phyloP scores from a whole-genome alignment of 2,113 vertebrate genomes.

The Mastomys coucha region DNA sequence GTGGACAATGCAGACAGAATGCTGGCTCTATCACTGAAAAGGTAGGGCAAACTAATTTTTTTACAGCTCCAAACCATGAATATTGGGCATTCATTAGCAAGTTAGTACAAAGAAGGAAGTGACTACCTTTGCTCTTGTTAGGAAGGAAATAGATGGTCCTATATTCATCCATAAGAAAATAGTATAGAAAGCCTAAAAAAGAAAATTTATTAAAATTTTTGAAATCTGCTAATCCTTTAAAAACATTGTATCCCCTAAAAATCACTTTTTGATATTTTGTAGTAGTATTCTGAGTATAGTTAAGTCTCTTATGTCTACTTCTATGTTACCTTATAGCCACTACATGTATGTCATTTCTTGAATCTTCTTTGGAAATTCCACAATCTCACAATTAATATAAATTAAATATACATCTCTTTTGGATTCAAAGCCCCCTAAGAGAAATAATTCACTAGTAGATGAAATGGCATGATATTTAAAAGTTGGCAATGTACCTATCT shows the following conservation, averaged over 20 bases:
- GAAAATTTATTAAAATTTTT: not conserved
- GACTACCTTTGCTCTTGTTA: not conserved
- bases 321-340: not conserved
- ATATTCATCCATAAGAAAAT: not conserved
- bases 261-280: not conserved
- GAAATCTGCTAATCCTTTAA: too few relatives aligned
- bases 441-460: not conserved
- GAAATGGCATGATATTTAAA: constrained; percentile 45
- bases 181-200: not conserved
- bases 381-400: not conserved
- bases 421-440: not conserved
- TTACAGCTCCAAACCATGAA: too few relatives aligned
- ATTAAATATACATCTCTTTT: not conserved
- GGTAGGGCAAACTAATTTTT: not conserved
- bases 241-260: not conserved
- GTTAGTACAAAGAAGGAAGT: not conserved
- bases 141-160: not conserved
- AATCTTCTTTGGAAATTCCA: not conserved
- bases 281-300: not conserved
- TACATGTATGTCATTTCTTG: not conserved
- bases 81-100: not conserved
- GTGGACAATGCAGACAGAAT: not conserved
- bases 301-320: not conserved
- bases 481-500: not conserved
- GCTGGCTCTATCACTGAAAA: not conserved